A percentile compares a stretch with the other conserved stretches of the same genome.
Conservation (phyloP, 1,140 invertebrate genomes). For the Elymnias hypermnestra region DNA sequence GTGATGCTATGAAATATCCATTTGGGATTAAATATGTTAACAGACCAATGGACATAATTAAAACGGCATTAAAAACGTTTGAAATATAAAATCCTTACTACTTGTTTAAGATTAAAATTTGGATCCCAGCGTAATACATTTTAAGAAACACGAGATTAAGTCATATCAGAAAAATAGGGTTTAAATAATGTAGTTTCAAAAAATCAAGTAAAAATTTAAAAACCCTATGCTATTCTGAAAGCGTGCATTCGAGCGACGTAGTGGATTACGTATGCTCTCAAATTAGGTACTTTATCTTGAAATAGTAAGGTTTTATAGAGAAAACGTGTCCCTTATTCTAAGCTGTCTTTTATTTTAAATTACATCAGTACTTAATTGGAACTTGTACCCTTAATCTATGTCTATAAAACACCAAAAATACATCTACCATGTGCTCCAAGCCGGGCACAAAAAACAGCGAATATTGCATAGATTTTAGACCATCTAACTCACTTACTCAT, state of each 20-base stretch:
- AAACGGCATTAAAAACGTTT: not conserved
- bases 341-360: not conserved
- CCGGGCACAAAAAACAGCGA: no score
- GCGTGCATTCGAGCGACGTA: not conserved
- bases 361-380: no score
- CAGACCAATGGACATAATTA: no score
- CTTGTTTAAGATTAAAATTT: not conserved
- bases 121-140: not conserved
- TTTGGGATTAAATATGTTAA: no score
- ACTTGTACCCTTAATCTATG: no score
- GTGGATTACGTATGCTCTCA: slow-evolving; percentile 1
- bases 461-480: no score
- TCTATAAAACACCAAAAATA: no score
- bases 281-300: slow-evolving; percentile 1
- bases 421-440: no score
- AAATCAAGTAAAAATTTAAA: slow-evolving; percentile 1
- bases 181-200: not conserved
- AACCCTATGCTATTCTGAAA: not conserved
- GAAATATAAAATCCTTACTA: no score
- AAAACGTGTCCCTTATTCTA: not conserved
- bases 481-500: no score
- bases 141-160: not conserved
- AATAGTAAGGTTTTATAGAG: not conserved
- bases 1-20: no score
- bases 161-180: not conserved